Base-by-base conservation (phyloP, 2,888 invertebrate species). In the Hyposoter dolosus region DNA sequence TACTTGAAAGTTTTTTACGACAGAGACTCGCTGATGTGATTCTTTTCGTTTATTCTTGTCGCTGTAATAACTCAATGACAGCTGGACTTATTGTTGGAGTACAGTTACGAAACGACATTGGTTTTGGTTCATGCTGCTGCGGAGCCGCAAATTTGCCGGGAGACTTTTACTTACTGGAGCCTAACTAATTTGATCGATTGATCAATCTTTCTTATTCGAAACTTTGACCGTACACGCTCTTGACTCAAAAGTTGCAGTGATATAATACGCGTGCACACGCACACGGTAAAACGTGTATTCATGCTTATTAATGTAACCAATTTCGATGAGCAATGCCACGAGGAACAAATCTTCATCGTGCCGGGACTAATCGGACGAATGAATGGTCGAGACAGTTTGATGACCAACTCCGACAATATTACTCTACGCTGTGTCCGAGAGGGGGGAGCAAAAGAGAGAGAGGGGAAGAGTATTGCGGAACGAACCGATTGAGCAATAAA, bases 401-500 rank as follows among this genome's bases (percentile, higher is more conserved):
- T 74, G 60, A 79, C 56, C 66, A 82, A 75, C 47, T 75, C 53
- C n/a, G 60, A 47, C 74, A 65, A 69, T 68, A 83, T 83, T 83
- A 56, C 53, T 83, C 23, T 56, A 19, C 35, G 43, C 74, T 40
- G 47, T 69, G 63, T 72, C 71, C 10, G 43, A 35, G 47, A 71
- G 17, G 60, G 74, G 66, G 77, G 76, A 72, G 63, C 72, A 32
- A 66, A 32, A n/a, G 77, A 45, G 12, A 17, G 60, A 23, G 17
- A 72, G 60, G 17, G 28, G 35, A 35, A 19, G 19, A 23, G 74
- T 79, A 81, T 82, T 81, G 82, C 78, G 72, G 85, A 79, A 84
- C 78, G 74, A 83, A 80, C 78, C 71, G 82, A 88, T 88, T 88
- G 88, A 86, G 87, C 85, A 88, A 88, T 88, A 83, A 82, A 84